Percentiles rank a stretch among this genome's conserved stretches.
phyloP scores from a whole-genome alignment of 2,113 vertebrate species.

The Conger conger region DNA sequence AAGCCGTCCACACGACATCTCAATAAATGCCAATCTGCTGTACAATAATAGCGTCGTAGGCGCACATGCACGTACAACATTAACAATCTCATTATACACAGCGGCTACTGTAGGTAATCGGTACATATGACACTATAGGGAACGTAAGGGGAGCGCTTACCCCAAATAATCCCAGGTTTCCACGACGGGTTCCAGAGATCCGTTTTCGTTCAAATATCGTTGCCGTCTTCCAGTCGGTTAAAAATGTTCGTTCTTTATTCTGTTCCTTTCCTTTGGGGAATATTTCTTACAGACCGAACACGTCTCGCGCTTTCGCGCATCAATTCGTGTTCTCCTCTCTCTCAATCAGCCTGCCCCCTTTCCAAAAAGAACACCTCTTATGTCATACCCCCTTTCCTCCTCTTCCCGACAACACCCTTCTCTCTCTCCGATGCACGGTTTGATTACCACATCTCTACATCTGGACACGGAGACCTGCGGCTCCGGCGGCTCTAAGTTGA shows the following conservation, averaged over 20 bases:
- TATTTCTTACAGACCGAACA: slow-evolving; percentile 63
- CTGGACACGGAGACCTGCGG: slow-evolving; percentile 38
- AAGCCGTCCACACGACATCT: slow-evolving; percentile 62
- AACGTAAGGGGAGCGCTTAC: slow-evolving; percentile 57
- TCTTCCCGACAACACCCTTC: slow-evolving; percentile 62
- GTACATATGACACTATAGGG: slow-evolving; percentile 38
- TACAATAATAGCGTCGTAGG: slow-evolving; percentile 54
- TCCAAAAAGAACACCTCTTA: slow-evolving; percentile 66
- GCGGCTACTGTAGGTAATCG: slow-evolving; percentile 15
- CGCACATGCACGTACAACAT: slow-evolving; percentile 17
- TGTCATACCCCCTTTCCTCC: slow-evolving; percentile 50
- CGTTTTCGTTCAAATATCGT: slow-evolving; percentile 28
- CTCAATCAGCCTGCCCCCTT: slow-evolving; percentile 65
- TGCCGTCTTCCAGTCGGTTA: slow-evolving; percentile 42
- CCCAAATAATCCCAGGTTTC: slow-evolving; percentile 46
- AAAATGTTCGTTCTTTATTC: slow-evolving; percentile 46
- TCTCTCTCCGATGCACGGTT: slow-evolving; percentile 50
- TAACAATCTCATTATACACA: slow-evolving; percentile 20
- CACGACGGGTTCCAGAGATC: slow-evolving; percentile 30
- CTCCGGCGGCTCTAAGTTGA: slow-evolving; percentile 55
- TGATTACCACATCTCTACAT: slow-evolving; percentile 49
- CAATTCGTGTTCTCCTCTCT: slow-evolving; percentile 61
- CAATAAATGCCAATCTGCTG: slow-evolving; percentile 60
- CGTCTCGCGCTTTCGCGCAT: slow-evolving; percentile 61
- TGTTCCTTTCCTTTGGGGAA: slow-evolving; percentile 57